Base-by-base conservation (phyloP, 2,797 vertebrate species). In the Lithobates pipiens region DNA sequence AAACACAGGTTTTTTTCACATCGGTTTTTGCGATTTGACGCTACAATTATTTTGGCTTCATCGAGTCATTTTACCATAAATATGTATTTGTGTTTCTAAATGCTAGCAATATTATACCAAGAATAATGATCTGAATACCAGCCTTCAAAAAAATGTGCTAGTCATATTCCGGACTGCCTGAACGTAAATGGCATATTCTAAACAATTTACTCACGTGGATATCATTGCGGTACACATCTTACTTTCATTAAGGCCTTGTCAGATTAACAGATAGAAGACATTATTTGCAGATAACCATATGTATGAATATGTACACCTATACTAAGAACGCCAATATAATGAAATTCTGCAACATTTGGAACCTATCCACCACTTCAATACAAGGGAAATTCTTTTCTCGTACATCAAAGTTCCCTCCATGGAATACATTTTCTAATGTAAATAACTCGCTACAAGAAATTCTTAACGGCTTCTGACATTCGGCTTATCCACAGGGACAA, bases 401-500 rank as follows among this genome's bases (percentile, higher is more conserved):
- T 75, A 44, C 9, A 83, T 83, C 25, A 50, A 25, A 83, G 50
- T 34, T 76, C 46, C 46, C 63, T 44, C 74, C 50, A 7, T 29
- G 63, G 82, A 83, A 76, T 76, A 83, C 63, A n/a, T 39, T 13
- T 74, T 70, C 63, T 75, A 50, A 25, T 46, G 36, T 76, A 65
- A 75, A 67, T 83, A 83, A 68, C 72, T 67, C n/a, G 46, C 54
- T 50, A 34, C 63, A 36, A 76, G 57, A 76, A 76, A 54, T 78
- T 50, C 50, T 25, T 68, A 27, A 16, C 15, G n/a, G 46, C 3
- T 70, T 77, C 68, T 46, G 54, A 42, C 76, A 72, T 32, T 25
- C 36, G 61, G 34, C 7, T 8, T 16, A 3, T 39, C 83, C 68
- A 15, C 25, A 15, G 76, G 76, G 68, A 84, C 9, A 77, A 0